Conservation (phyloP, 2,888 invertebrate genomes). For the Dilophus febrilis region DNA sequence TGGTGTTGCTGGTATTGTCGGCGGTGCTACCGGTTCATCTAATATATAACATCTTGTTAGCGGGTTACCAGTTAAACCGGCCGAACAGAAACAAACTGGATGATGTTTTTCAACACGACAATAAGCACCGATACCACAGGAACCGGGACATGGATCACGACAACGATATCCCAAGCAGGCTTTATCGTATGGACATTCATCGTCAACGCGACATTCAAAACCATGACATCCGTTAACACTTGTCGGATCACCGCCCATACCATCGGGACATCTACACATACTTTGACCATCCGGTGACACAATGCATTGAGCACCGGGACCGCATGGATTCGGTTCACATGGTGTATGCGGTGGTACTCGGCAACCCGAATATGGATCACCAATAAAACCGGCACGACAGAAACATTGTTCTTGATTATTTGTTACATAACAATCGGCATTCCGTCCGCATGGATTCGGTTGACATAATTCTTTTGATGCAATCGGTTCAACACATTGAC, state of each 20-base stretch:
- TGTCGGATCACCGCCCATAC: slow-evolving; percentile 60
- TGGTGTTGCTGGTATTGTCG: slow-evolving; percentile 41
- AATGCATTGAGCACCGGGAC: slow-evolving; percentile 52
- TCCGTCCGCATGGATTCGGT: slow-evolving; percentile 67
- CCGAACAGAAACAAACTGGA: slow-evolving; percentile 59
- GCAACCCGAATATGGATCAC: slow-evolving; percentile 68
- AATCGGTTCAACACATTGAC: slow-evolving; percentile 45
- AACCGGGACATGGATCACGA: slow-evolving; percentile 64
- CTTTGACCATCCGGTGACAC: slow-evolving; percentile 49
- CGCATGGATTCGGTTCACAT: slow-evolving; percentile 67
- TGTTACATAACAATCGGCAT: slow-evolving; percentile 70
- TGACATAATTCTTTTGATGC: slow-evolving; percentile 48
- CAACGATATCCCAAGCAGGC: slow-evolving; percentile 70
- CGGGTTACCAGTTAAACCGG: slow-evolving; percentile 61
- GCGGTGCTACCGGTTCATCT: slow-evolving; percentile 31
- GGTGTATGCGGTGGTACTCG: slow-evolving; percentile 46
- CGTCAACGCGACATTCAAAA: slow-evolving; percentile 65
- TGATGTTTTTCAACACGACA: slow-evolving; percentile 64
- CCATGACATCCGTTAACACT: slow-evolving; percentile 53
- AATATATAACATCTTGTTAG: slow-evolving; percentile 49
- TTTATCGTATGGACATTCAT: slow-evolving; percentile 52
- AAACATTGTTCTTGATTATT: slow-evolving; percentile 71
- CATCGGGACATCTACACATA: slow-evolving; percentile 54
- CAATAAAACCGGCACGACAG: slow-evolving; percentile 55
- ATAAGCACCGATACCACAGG: slow-evolving; percentile 56